A percentile compares a stretch with the other conserved stretches of the same genome.
Conservation (phyloP, 2,888 invertebrate species). For the Onchidella celtica region DNA sequence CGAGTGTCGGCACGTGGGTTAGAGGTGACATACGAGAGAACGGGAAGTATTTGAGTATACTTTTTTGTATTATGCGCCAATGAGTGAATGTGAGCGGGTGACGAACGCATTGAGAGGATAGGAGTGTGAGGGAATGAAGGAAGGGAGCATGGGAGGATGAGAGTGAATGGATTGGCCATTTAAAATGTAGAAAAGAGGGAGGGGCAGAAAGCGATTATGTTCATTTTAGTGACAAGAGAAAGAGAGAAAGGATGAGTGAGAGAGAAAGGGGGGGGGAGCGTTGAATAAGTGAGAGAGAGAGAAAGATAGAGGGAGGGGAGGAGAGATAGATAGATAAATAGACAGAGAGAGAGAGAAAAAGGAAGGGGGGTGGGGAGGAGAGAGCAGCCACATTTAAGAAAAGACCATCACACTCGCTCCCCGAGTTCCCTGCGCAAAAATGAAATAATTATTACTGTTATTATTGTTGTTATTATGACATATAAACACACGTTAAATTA, state of each 20-base stretch:
- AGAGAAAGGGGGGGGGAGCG: conserved; percentile 4
- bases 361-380: neutral
- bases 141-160: neutral
- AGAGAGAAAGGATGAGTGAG: neutral
- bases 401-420: no score
- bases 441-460: no score
- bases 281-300: neutral
- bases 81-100: neutral
- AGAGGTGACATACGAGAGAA: no score
- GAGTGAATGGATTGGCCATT: neutral
- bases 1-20: no score
- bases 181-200: neutral
- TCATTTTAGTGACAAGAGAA: neutral
- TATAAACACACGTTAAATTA: no score
- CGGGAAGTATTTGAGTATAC: no score
- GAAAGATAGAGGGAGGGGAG: neutral
- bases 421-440: no score
- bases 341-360: neutral
- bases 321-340: neutral
- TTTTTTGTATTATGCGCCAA: no score
- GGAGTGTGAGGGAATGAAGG: neutral
- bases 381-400: no score
- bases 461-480: no score
- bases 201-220: no score
- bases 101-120: neutral